A percentile compares a stretch with the other conserved stretches of the same genome.
Conservation (phyloP, 2,113 vertebrate genomes). For the Egretta garzetta region DNA sequence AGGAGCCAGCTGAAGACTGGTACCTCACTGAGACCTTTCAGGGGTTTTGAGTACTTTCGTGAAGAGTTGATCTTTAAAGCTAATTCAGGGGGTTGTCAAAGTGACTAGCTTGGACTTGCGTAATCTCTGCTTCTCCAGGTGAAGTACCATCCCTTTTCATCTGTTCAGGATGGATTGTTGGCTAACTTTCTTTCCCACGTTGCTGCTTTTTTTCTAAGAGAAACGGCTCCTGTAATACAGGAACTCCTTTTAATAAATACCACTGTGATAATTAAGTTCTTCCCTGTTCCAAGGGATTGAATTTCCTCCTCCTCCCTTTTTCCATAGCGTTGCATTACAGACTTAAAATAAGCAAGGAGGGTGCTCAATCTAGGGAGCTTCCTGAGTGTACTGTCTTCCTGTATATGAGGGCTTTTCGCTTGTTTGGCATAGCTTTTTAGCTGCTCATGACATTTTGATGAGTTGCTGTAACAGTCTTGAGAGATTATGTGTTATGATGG, state of each 20-base stretch:
- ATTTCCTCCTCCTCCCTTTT: not conserved
- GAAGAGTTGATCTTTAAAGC: not conserved
- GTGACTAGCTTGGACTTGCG: not conserved
- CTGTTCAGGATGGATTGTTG: not conserved
- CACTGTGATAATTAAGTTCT: not conserved
- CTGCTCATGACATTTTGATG: not conserved
- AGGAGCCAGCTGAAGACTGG: not conserved
- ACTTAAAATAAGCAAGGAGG: not conserved
- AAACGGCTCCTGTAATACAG: not conserved
- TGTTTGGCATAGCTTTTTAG: not conserved
- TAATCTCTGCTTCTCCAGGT: not conserved
- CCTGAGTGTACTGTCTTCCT: not conserved
- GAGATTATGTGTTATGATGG: not conserved
- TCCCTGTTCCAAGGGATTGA: not conserved
- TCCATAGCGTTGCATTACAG: not conserved
- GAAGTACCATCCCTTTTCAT: not conserved
- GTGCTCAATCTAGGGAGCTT: not conserved
- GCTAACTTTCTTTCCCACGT: not conserved
- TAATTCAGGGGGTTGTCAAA: not conserved
- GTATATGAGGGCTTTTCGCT: not conserved
- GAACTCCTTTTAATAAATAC: not conserved
- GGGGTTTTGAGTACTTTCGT: not conserved
- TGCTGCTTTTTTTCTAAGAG: not conserved
- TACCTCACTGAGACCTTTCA: not conserved
- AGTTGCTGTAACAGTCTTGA: not conserved